Evolutionary conservation across 2,888 invertebrate species (phyloP).

Genomic region (Chymomyza amoena): DNA sequence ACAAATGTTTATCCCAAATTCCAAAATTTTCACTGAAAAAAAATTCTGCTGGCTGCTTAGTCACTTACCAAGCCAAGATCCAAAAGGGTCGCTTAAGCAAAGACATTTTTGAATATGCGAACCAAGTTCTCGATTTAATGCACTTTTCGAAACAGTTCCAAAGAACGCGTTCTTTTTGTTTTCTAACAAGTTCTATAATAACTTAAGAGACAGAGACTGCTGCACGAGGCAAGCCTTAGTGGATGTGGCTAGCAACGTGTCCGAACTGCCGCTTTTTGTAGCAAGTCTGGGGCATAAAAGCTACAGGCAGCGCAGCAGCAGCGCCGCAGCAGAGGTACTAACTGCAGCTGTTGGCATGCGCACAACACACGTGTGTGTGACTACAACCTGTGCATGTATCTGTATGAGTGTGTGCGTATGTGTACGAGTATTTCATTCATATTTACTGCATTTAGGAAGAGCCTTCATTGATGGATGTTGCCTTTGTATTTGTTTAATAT

Average conservation of each 20-base stretch:
- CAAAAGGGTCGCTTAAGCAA: slow-evolving; percentile 21
- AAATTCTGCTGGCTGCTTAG: slow-evolving; percentile 18
- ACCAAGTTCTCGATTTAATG: background rate
- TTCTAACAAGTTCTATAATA: background rate
- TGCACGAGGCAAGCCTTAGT: background rate
- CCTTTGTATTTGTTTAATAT: background rate
- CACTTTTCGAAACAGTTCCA: background rate
- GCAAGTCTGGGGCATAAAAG: slow-evolving; percentile 39
- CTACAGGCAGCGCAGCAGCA: slow-evolving; percentile 12
- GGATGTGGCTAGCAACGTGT: background rate
- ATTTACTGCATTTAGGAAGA: background rate
- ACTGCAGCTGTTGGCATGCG: background rate
- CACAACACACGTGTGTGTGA: background rate
- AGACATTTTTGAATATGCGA: slow-evolving; percentile 16
- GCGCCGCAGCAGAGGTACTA: background rate
- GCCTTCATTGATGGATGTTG: background rate
- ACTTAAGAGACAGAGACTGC: background rate
- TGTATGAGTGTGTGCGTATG: background rate
- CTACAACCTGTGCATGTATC: background rate
- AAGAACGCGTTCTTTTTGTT: background rate
- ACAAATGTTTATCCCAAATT: too few species aligned
- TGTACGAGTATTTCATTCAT: background rate
- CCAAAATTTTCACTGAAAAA: too few species aligned
- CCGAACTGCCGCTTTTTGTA: slow-evolving; percentile 35
- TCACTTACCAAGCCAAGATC: slow-evolving; percentile 42